These are phyloP conservation scores for Epinotia nisella DNA, from an alignment of 2,888 invertebrate species.

Conservation along the genomic window DNA sequence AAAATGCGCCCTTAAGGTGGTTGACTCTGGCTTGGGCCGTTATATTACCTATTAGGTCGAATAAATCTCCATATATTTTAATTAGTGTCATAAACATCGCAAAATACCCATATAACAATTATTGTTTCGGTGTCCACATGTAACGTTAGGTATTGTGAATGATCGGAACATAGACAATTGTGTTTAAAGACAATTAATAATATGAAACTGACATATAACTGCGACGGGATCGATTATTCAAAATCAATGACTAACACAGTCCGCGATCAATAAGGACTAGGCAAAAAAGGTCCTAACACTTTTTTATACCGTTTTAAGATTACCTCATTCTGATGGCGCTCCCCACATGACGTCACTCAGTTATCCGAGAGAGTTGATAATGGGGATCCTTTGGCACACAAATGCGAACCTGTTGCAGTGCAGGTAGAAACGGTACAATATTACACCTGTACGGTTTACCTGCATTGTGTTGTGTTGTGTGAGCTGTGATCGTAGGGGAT, in stretches of 20 bases:
- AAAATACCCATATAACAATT: not conserved
- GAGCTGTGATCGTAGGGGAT: conserved; percentile 19
- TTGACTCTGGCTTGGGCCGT: too few species aligned
- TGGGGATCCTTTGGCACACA: conserved; percentile 59
- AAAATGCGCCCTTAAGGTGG: too few species aligned
- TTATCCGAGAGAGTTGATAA: conserved; percentile 57
- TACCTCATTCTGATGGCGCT: conserved; percentile 69
- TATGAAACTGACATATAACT: conserved; percentile 46
- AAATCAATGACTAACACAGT: conserved; percentile 62
- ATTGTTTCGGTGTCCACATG: too few species aligned
- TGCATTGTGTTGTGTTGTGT: conserved; percentile 21
- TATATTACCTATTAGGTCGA: too few species aligned
- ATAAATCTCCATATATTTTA: not conserved
- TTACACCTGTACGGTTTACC: conserved; percentile 45
- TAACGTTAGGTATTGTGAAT: too few species aligned
- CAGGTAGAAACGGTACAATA: conserved; percentile 50
- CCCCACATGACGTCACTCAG: conserved; percentile 67
- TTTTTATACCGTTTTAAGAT: conserved; percentile 64
- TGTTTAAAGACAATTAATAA: conserved; percentile 32
- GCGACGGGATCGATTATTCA: conserved; percentile 52
- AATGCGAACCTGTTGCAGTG: conserved; percentile 59
- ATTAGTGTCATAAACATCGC: not conserved
- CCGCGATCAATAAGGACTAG: conserved; percentile 57
- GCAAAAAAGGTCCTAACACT: conserved; percentile 58
- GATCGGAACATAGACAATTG: conserved; percentile 10